A percentile compares a stretch with the other conserved stretches of the same genome.
Conservation (phyloP, 1,140 invertebrate genomes). For the Aphis craccivora region DNA sequence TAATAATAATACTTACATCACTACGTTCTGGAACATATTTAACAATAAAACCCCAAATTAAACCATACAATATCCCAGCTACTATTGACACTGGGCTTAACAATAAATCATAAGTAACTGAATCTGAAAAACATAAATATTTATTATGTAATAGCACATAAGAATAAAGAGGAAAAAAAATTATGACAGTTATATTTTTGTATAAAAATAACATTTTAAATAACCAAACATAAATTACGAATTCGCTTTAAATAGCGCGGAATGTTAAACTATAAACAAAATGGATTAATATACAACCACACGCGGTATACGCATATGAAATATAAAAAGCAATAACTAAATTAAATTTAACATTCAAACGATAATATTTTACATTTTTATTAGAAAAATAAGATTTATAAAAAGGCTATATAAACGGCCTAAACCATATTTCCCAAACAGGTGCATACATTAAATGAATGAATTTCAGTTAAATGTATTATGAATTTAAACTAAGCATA, state of each 20-base stretch:
- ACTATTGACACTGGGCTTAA: conserved; percentile 81
- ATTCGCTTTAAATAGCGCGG: neutral
- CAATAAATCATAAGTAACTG: conserved; percentile 62
- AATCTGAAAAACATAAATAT: conserved; percentile 60
- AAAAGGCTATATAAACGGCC: neutral
- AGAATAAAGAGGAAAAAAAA: neutral
- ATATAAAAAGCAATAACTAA: neutral
- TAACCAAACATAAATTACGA: neutral
- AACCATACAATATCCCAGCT: conserved; percentile 77
- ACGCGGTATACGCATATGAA: neutral
- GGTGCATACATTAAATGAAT: neutral
- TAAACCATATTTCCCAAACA: neutral
- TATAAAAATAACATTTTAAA: neutral
- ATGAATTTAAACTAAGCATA: neutral
- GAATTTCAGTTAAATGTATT: too few relatives aligned
- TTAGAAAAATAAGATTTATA: neutral
- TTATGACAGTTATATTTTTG: neutral
- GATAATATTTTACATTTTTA: neutral
- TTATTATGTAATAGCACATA: neutral
- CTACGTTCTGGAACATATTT: conserved; percentile 79
- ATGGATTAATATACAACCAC: neutral
- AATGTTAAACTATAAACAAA: neutral
- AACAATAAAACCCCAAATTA: conserved; percentile 76
- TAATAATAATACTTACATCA: conserved; percentile 68
- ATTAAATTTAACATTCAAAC: neutral